These are phyloP conservation scores for Esperia sulphurella DNA, from an alignment of 2,888 invertebrate genomes.

Conservation along the genomic window DNA sequence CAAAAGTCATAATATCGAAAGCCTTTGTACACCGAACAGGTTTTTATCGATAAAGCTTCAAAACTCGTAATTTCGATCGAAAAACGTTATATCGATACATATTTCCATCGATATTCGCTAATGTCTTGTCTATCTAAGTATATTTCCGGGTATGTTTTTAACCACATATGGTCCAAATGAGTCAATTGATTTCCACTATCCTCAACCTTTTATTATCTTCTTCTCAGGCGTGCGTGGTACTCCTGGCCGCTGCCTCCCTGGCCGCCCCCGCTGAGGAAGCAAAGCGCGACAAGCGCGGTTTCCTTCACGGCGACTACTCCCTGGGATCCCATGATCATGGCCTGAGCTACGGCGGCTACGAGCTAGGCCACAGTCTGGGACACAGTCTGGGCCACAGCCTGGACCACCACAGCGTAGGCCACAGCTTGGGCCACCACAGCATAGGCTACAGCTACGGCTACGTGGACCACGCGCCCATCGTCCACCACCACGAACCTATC, in stretches of 20 bases:
- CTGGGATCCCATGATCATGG: slow-evolving; percentile 18
- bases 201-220: background rate
- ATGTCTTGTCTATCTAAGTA: background rate
- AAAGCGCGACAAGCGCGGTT: slow-evolving; percentile 41
- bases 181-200: too few relatives aligned
- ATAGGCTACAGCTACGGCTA: slow-evolving; percentile 7
- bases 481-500: slow-evolving; percentile 8
- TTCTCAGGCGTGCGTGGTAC: slow-evolving; percentile 30
- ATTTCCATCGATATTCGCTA: too few relatives aligned
- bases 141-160: too few relatives aligned
- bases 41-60: too few relatives aligned
- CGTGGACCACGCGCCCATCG: slow-evolving; percentile 1
- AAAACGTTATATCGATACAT: too few relatives aligned
- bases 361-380: slow-evolving; percentile 13
- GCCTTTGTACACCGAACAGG: too few relatives aligned
- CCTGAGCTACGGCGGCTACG: slow-evolving; percentile 13
- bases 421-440: slow-evolving; percentile 14
- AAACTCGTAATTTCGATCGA: too few relatives aligned
- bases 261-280: slow-evolving; percentile 22
- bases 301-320: slow-evolving; percentile 15
- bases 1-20: too few relatives aligned
- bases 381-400: too few relatives aligned
- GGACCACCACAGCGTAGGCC: slow-evolving; percentile 12
- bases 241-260: slow-evolving; percentile 30
- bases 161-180: too few relatives aligned